Base-by-base conservation (phyloP, 2,888 invertebrate genomes). In the Fragum whitleyi region DNA sequence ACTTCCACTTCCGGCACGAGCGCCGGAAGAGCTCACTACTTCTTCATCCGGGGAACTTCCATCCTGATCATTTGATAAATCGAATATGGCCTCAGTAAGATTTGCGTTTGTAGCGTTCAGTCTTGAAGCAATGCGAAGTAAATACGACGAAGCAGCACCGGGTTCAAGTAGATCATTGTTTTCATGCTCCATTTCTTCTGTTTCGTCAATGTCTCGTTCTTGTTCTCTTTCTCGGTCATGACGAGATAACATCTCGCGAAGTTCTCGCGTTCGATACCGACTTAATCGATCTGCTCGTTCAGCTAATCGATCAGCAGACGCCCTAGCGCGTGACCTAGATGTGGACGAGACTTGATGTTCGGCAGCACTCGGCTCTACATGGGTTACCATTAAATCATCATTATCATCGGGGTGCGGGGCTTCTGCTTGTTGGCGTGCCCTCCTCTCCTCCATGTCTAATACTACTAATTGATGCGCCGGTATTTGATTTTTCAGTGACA, bases 381-480 rank as follows among this genome's bases (percentile, higher is more conserved):
- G 72, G 32, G 76, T 75, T 14, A 85, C 74, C 74, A 80, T 80
- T 5, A 81, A 55, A 47, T 87, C 86, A 36, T 85, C 84, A 75
- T 77, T 81, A 0, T 85, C 87, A 2, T 77, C 65, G 2, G 81
- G 79, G 53, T 79, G 75, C 3, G 81, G 83, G 6, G 70, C 57
- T 51, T 88, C 85, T 16, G 81, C 83, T 28, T 74, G 76, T 32
- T 80, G 62, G 3, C 55, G 68, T 16, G 72, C 57, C 28, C 81
- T 76, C 23, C 79, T 75, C 26, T 74, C 83, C 36, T 79, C 82
- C 81, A 69, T 85, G 61, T 91, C 91, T 42, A 91, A 78, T 0
- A 89, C 71, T 0, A 88, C 80, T 26, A 91, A 81, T 77, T 90
- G 89, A 51, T 90, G 90, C 2, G 88, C 87, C 0, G 89, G 88